Base-by-base conservation (phyloP, 2,797 vertebrate species). In the Dermochelys coriacea region DNA sequence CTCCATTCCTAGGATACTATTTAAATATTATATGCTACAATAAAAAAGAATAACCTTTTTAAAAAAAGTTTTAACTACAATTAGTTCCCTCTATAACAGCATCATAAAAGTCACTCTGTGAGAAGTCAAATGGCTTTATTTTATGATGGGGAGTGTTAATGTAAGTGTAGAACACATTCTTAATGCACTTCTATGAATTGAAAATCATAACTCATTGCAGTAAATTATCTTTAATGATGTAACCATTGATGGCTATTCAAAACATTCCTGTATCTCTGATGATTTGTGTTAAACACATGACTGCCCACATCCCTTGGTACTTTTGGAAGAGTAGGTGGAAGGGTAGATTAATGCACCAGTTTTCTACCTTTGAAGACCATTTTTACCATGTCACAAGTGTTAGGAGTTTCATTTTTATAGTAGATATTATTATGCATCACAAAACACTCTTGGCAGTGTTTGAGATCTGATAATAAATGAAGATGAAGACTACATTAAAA, bases 101-200 rank as follows among this genome's bases (percentile, higher is more conserved):
- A 92, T 91, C 93, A 57, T 96, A 94, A 96, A 97, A 95, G 91
- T 96, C 94, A 91, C 85, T 88, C 82, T 84, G 34, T 93, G 86
- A 85, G 94, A 97, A 98, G 89, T 95, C 96, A 96, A 97, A 89
- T 96, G 91, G 71, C 78, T 93, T 95, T 96, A 85, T 97, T 97
- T 97, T 97, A 96, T 96, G 85, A 81, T 93, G 64, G 90, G 85
- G 95, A 95, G 89, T 96, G 94, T 96, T 97, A 97, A 95, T 98
- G 93, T 95, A 97, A 94, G 75, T 97, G 90, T 97, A 95, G 89
- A 98, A 95, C 84, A 97, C 82, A 97, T 59, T 97, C 59, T 93
- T 97, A 97, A 95, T 97, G 86, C 77, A 94, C 86, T 97, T 96
- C 85, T 87, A 49, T 90, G 83, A 94, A 92, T 89, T 75, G 87